A percentile compares a stretch with the other conserved stretches of the same genome.
Evolutionary conservation across 2,797 vertebrate species (phyloP).

Genomic region (Remorina albescens): DNA sequence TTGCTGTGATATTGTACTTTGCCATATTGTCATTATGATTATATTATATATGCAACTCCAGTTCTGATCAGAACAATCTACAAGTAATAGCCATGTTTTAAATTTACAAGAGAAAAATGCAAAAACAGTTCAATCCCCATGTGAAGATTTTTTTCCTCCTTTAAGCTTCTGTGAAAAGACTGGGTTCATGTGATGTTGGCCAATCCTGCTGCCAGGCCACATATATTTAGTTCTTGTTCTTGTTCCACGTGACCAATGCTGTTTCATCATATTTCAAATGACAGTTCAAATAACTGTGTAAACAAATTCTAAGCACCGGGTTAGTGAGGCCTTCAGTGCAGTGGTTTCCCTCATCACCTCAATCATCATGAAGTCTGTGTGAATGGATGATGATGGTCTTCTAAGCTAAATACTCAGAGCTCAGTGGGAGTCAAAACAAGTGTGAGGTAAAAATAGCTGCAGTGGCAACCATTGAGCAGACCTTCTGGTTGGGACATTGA

Average conservation of each 20-base stretch:
- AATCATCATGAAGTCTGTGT: constrained; percentile 14
- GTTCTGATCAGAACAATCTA: too few relatives aligned
- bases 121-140: background rate
- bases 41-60: too few relatives aligned
- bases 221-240: background rate
- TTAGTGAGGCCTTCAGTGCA: background rate
- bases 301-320: background rate
- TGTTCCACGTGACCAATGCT: background rate
- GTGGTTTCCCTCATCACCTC: background rate
- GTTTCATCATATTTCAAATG: constrained; percentile 7
- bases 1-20: too few relatives aligned
- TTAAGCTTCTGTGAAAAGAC: background rate
- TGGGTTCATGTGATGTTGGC: background rate
- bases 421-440: constrained; percentile 30
- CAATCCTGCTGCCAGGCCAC: background rate
- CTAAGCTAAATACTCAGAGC: constrained; percentile 24
- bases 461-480: constrained; percentile 54
- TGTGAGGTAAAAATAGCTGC: constrained; percentile 32
- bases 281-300: background rate
- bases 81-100: background rate
- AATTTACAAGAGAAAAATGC: background rate
- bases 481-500: constrained; percentile 91
- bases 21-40: too few relatives aligned
- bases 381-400: background rate
- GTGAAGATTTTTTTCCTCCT: background rate